Conservation (phyloP, 92 coral and sea anemone species). For the Metridium senile region DNA sequence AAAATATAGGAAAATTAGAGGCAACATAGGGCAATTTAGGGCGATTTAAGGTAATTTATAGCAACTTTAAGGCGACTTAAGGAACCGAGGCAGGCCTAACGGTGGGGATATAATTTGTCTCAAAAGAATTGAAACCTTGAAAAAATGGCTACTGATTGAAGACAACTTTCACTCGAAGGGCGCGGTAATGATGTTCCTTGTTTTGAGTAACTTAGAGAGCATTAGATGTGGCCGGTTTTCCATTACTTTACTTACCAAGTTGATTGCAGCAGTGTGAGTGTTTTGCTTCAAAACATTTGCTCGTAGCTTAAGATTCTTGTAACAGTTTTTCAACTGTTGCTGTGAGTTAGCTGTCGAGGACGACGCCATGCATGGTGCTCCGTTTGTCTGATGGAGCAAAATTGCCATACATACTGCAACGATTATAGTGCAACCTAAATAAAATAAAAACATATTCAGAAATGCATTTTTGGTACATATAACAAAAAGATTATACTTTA, state of each 20-base stretch:
- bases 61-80: too few relatives aligned
- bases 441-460: neutral
- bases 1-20: too few relatives aligned
- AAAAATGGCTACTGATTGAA: too few relatives aligned
- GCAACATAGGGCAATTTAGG: too few relatives aligned
- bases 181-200: too few relatives aligned
- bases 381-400: neutral
- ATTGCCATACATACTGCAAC: neutral
- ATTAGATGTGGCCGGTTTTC: too few relatives aligned
- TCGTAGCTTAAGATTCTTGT: neutral
- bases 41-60: too few relatives aligned
- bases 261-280: neutral
- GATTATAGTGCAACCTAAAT: neutral
- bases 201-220: too few relatives aligned
- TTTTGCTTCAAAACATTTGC: neutral
- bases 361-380: slow-evolving; percentile 7
- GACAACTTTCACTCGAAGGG: too few relatives aligned
- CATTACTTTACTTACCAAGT: neutral
- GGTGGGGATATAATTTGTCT: too few relatives aligned
- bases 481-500: neutral
- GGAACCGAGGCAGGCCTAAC: too few relatives aligned
- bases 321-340: slow-evolving; percentile 13
- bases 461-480: neutral
- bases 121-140: too few relatives aligned
- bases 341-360: neutral